Evolutionary conservation across 2,113 vertebrate genomes (phyloP).

Genomic region (Hepsetus odoe): DNA sequence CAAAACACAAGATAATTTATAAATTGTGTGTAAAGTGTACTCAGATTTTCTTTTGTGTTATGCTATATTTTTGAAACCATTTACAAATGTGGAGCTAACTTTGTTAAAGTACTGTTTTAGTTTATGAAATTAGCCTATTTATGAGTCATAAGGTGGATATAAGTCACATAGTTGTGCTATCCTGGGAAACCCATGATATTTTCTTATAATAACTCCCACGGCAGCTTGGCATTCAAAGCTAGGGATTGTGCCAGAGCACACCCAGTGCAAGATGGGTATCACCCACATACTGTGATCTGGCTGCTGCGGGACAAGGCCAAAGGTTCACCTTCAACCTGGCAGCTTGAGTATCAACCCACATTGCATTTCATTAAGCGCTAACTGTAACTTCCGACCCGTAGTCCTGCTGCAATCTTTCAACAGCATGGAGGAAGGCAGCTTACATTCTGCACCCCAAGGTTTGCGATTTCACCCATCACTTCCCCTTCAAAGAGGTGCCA

Average conservation of each 20-base stretch:
- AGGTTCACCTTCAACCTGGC: not conserved
- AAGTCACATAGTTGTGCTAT: no score
- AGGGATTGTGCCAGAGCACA: not conserved
- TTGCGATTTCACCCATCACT: slow-evolving; percentile 30
- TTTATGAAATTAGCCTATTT: no score
- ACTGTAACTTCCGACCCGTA: slow-evolving; percentile 6
- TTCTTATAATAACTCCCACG: no score
- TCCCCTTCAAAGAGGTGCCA: slow-evolving; percentile 28
- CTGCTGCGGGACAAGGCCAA: not conserved
- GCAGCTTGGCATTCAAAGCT: no score
- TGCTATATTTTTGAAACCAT: no score
- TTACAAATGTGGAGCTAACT: no score
- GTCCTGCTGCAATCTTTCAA: not conserved
- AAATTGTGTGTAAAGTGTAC: no score
- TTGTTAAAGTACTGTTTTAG: no score
- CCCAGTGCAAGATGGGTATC: not conserved
- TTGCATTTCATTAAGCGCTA: not conserved
- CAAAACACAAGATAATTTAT: no score
- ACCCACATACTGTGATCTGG: not conserved
- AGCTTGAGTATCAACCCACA: not conserved
- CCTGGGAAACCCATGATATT: no score
- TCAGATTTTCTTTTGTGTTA: no score
- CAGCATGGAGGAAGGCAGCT: not conserved
- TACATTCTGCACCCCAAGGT: not conserved
- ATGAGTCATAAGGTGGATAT: no score